Percentiles rank a stretch among this genome's conserved stretches.
Evolutionary conservation across 2,888 invertebrate genomes (phyloP).

Genomic region (Rhagonycha lutea): DNA sequence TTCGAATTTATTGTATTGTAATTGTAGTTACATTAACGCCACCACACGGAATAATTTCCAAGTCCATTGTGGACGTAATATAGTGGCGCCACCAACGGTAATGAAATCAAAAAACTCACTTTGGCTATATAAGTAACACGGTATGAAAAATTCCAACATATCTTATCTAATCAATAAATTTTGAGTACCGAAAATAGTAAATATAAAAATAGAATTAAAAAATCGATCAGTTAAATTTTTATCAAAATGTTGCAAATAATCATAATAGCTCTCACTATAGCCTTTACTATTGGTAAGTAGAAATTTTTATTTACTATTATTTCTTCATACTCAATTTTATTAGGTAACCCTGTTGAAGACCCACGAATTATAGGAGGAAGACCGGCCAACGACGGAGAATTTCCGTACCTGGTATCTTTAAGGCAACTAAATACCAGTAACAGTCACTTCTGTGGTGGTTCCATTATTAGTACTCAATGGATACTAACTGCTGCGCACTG

Average conservation of each 20-base stretch:
- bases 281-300: not conserved
- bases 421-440: not conserved
- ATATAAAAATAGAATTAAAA: not conserved
- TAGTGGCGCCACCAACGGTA: no score
- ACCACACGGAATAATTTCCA: no score
- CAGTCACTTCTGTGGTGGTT: constrained; percentile 6
- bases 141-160: not conserved
- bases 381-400: not conserved
- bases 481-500: constrained; percentile 7
- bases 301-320: not conserved
- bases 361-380: not conserved
- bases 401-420: constrained; percentile 2
- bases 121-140: not conserved
- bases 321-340: not conserved
- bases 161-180: not conserved
- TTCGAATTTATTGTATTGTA: no score
- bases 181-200: not conserved
- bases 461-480: constrained; percentile 1
- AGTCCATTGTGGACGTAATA: no score
- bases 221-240: not conserved
- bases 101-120: no score
- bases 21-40: no score
- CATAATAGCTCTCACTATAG: not conserved
- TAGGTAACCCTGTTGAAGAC: not conserved
- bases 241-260: not conserved